Percentiles rank a stretch among this genome's conserved stretches.
Conservation (phyloP, 2,797 vertebrate genomes). For the Meriones psammophilus region DNA sequence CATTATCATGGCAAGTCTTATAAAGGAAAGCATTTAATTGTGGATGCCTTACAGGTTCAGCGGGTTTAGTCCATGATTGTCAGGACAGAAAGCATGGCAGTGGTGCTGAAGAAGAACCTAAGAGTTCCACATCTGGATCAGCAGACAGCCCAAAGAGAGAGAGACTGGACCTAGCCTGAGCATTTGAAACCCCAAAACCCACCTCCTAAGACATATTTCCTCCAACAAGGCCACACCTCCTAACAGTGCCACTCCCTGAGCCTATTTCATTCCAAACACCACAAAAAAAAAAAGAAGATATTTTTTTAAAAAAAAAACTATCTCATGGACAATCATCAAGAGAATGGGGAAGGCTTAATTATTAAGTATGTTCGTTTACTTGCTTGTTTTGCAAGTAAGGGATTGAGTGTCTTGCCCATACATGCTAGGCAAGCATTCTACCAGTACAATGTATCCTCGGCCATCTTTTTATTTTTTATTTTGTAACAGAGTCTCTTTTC, state of each 20-base stretch:
- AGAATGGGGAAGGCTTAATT: background rate
- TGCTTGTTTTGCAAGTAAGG: background rate
- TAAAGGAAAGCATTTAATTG: background rate
- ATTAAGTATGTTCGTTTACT: background rate
- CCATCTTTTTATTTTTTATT: background rate
- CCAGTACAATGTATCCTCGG: background rate
- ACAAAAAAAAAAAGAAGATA: background rate
- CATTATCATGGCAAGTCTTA: background rate
- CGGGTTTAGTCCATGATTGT: background rate
- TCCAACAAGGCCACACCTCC: background rate
- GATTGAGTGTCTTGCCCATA: background rate
- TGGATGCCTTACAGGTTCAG: background rate
- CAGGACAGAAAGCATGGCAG: background rate
- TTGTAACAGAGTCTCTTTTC: background rate
- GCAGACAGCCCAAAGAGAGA: background rate
- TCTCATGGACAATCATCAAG: constrained; percentile 20
- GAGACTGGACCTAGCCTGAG: background rate
- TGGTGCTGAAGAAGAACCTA: background rate
- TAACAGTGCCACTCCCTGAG: too few relatives aligned
- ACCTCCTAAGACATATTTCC: background rate
- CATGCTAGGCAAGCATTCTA: background rate
- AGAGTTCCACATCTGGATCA: too few relatives aligned
- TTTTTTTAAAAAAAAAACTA: background rate
- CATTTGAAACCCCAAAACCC: background rate
- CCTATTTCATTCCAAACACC: background rate